Evolutionary conservation across 2,797 vertebrate species (phyloP), one percentile per base, ranked within the genome.

Genomic region (Thalassophryne amazonica): DNA sequence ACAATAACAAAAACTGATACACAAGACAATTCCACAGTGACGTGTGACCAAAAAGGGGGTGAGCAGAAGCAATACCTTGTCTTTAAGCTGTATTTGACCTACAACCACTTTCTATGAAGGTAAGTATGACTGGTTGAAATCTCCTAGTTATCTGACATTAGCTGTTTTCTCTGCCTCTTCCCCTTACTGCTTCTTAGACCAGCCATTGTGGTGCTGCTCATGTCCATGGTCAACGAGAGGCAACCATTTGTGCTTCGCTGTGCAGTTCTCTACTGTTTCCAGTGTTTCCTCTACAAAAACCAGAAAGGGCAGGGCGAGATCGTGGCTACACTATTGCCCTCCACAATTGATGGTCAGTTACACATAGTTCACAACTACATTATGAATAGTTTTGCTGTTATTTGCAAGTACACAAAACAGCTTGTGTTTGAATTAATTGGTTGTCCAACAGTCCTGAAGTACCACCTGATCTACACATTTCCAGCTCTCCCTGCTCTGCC

Each of bases 181-280:
- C 34, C 25, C 7, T 50, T 14, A 1, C 45, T 22, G 17, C 8
- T 30, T 17, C 15, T 1, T 30, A 99, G 97, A 60, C 96, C 97
- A 1, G 96, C 97, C 0, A 98, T 99, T 1, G 97, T 99, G 4
- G 97, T 99, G 4, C 89, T 99, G 10, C 93, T 99, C 42, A 97
- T 99, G 96, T 99, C 97, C 67, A 99, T 99, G 97, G 97, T 99
- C 7, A 99, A 98, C 0, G 97, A 99, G 74, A 88, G 96, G 47
- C 97, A 99, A 70, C 97, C 97, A 0, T 99, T 99, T 9, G 97
- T 99, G 22, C 88, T 99, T 4, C 95, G 97, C 25, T 99, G 97
- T 33, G 97, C 97, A 0, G 97, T 99, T 31, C 94, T 99, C 37
- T 99, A 99, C 71, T 99, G 97, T 51, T 99, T 99, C 86, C 95